Percentiles rank a stretch among this genome's conserved stretches.
phyloP scores from a whole-genome alignment of 2,888 invertebrate species.

The Serrognathus titanus region DNA sequence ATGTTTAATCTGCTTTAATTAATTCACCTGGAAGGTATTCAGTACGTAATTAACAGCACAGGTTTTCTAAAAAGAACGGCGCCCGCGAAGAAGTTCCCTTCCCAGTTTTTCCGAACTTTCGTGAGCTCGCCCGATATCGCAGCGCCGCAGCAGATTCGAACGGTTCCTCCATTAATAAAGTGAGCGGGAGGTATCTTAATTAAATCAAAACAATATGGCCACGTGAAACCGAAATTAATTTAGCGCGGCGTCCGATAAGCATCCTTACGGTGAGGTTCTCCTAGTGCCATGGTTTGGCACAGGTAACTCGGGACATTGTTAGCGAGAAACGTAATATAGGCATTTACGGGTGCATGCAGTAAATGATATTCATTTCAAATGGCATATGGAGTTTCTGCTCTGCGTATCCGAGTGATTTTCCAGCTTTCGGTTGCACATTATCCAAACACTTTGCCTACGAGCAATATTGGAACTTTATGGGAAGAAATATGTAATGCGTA shows the following conservation, averaged over 20 bases:
- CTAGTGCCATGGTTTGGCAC: background rate
- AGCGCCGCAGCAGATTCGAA: background rate
- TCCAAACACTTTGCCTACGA: too few relatives aligned
- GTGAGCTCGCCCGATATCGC: background rate
- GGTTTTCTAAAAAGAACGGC: too few relatives aligned
- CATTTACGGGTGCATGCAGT: constrained; percentile 1
- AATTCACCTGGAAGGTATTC: too few relatives aligned
- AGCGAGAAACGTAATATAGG: constrained; percentile 1
- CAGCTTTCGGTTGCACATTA: background rate
- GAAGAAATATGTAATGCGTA: too few relatives aligned
- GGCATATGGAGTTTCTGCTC: too few relatives aligned
- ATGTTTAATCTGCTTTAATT: too few relatives aligned
- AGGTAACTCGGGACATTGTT: constrained; percentile 7
- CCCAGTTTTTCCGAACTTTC: too few relatives aligned
- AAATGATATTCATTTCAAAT: background rate
- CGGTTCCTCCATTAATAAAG: background rate
- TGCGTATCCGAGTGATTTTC: background rate
- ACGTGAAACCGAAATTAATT: constrained; percentile 16
- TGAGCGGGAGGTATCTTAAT: constrained; percentile 17
- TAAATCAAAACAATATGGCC: constrained; percentile 23
- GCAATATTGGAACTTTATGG: too few relatives aligned
- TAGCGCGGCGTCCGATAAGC: constrained; percentile 15
- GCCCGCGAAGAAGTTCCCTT: too few relatives aligned
- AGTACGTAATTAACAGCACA: too few relatives aligned
- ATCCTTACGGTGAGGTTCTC: constrained; percentile 10